Percentiles rank a stretch among this genome's conserved stretches.
These are phyloP conservation scores for Xylophagus ater DNA, from an alignment of 2,888 invertebrate genomes.

Conservation along the genomic window DNA sequence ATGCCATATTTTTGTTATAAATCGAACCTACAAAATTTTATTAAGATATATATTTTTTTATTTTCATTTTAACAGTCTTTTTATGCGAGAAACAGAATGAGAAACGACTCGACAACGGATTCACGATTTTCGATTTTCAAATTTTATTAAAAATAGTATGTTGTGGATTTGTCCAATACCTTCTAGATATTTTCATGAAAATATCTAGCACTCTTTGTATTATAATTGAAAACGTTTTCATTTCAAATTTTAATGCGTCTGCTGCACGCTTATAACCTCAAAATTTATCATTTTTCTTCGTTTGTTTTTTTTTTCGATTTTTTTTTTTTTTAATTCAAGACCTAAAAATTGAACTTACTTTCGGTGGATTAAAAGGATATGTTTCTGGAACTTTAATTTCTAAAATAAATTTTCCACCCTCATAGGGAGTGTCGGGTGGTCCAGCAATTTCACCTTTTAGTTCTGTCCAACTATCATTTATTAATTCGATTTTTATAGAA, in stretches of 20 bases:
- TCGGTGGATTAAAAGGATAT: conserved; percentile 98
- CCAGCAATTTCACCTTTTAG: conserved; percentile 93
- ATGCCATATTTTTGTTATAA: conserved; percentile 98
- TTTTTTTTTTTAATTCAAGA: background rate
- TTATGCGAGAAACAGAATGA: too few relatives aligned
- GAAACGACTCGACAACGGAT: too few relatives aligned
- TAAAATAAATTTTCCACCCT: conserved; percentile 85
- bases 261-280: background rate
- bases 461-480: conserved; percentile 85
- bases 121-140: too few relatives aligned
- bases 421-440: conserved; percentile 96
- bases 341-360: conserved; percentile 58
- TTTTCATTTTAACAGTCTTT: too few relatives aligned
- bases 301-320: background rate
- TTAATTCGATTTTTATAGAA: conserved; percentile 77
- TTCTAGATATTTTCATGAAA: too few relatives aligned
- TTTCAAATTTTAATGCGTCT: too few relatives aligned
- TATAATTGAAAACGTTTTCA: too few relatives aligned
- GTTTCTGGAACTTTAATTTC: conserved; percentile 98
- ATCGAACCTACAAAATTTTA: conserved; percentile 76
- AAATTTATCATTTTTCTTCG: background rate
- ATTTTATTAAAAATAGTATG: background rate
- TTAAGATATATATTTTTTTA: too few relatives aligned
- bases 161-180: background rate
- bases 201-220: too few relatives aligned